phyloP scores from a whole-genome alignment of 2,888 invertebrate genomes.

The Andrena marginata region DNA sequence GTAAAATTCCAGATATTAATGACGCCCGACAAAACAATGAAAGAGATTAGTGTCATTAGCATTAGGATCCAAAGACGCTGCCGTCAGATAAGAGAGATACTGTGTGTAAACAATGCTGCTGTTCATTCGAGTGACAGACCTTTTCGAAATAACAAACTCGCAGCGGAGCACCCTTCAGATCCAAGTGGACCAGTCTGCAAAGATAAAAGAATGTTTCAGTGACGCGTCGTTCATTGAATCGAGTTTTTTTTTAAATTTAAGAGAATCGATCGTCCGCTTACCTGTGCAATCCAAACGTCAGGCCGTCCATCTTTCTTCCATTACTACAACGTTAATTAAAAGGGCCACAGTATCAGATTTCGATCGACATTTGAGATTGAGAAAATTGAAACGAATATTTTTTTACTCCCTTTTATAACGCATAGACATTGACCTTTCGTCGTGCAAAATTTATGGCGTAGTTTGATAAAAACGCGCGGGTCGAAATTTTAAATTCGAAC shows the following conservation, averaged over 20 bases:
- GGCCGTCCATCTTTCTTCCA: conserved; percentile 84
- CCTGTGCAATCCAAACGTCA: conserved; percentile 86
- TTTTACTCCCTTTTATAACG: not conserved
- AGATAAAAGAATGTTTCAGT: conserved; percentile 44
- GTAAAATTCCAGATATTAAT: not conserved
- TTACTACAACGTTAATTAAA: conserved; percentile 59
- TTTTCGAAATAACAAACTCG: conserved; percentile 87
- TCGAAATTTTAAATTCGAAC: conserved; percentile 40
- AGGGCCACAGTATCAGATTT: conserved; percentile 5
- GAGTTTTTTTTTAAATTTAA: conserved; percentile 33
- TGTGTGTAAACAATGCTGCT: conserved; percentile 65
- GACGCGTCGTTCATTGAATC: conserved; percentile 23
- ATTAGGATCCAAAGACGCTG: not conserved
- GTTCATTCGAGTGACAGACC: conserved; percentile 77
- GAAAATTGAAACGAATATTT: conserved; percentile 8
- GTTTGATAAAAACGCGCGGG: conserved; percentile 2
- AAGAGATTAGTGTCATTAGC: not conserved
- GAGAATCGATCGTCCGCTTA: conserved; percentile 76
- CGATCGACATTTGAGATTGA: not conserved
- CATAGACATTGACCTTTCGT: not conserved
- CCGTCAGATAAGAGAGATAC: conserved; percentile 20
- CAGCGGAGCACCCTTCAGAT: conserved; percentile 91
- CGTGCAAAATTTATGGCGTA: not conserved
- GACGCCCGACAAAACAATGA: not conserved
- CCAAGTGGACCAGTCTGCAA: conserved; percentile 89